These are phyloP conservation scores for Ariolimax columbianus DNA, from an alignment of 2,888 invertebrate genomes.

Conservation along the genomic window DNA sequence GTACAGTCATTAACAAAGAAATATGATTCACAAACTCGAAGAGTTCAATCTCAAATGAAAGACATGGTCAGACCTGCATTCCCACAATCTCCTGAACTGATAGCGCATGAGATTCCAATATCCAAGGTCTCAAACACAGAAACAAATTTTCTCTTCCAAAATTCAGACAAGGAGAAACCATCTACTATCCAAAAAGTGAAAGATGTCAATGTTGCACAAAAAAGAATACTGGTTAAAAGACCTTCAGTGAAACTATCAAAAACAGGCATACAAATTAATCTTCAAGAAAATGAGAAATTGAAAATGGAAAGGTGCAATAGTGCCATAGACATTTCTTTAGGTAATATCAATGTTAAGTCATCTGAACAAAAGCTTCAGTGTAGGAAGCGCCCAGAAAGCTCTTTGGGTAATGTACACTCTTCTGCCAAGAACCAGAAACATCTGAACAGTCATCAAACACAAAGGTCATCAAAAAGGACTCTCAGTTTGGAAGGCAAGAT, in stretches of 20 bases:
- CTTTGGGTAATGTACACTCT: background rate
- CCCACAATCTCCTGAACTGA: background rate
- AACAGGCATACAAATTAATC: background rate
- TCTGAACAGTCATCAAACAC: background rate
- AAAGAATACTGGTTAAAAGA: slow-evolving; percentile 21
- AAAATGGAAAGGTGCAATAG: slow-evolving; percentile 19
- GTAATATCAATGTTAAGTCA: background rate
- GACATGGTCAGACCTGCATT: too few species aligned
- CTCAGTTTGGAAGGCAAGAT: background rate
- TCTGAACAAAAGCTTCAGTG: too few species aligned
- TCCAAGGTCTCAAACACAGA: background rate
- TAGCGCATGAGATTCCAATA: background rate
- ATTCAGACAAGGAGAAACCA: background rate
- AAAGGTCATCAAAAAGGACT: background rate
- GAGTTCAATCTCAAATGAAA: background rate
- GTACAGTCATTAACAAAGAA: background rate
- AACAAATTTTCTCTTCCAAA: background rate
- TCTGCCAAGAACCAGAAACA: background rate
- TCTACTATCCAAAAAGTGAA: background rate
- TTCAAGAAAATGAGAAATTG: background rate
- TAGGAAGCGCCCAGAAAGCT: background rate
- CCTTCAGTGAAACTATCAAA: background rate
- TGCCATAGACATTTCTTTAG: background rate
- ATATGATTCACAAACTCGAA: background rate
- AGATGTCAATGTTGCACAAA: background rate